Base-by-base conservation (phyloP, 1,140 invertebrate species). In the Drosophila sturtevanti region DNA sequence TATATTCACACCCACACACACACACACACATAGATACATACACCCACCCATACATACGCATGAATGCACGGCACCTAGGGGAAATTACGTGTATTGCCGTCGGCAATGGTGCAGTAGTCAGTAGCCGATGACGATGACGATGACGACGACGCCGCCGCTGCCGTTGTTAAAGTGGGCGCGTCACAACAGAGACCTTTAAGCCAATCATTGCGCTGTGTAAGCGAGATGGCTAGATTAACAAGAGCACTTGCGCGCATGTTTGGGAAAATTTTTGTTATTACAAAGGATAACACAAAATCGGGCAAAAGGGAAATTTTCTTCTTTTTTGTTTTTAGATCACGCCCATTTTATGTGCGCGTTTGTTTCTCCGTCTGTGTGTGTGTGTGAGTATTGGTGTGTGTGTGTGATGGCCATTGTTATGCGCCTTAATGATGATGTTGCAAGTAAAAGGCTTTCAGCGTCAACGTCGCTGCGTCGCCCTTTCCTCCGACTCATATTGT, bases 351-450 rank as follows among this genome's bases (percentile, higher is more conserved):
- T 7, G 12, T 51, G 44, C 12, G 18, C 12, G 55, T 60, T 21
- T 9, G 60, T n/a, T n/a, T n/a, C n/a, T n/a, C n/a, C n/a, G n/a
- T 35, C 35, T 63, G 67, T 61, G 48, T 78, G 64, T 63, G 51
- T 56, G 44, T 31, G 24, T 14, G 54, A 54, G 44, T 5, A 54
- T 41, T 41, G 58, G 63, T 58, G 48, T 48, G 51, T 78, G 65
- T 63, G 51, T 69, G 48, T 58, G 64, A 65, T 70, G 62, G 63
- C 82, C 79, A 87, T 87, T 87, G 82, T 87, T 87, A 89, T 68
- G 84, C 72, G 68, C 79, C 41, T 89, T 87, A 87, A 87, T 89
- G 84, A 87, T 87, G 82, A 87, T 87, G 82, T 87, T 87, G 84
- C 79, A 74, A 79, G 84, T 77, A 77, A 86, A 86, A 79, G 61